Conservation (phyloP, 2,888 invertebrate genomes). For the Pollenia labialis region DNA sequence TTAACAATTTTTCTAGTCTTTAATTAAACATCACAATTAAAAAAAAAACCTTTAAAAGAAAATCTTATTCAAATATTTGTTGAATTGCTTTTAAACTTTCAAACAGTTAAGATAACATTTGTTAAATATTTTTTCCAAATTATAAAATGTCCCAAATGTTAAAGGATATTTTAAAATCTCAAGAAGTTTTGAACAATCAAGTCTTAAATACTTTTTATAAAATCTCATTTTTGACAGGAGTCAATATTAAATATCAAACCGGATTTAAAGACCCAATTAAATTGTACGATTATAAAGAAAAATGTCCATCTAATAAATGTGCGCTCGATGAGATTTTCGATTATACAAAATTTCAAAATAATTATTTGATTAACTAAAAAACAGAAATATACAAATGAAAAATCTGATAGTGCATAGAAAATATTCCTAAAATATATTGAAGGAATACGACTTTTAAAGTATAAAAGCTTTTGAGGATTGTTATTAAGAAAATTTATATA, state of each 20-base stretch:
- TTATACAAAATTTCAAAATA: too few species aligned
- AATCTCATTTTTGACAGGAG: conserved; percentile 63
- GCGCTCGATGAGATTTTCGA: too few species aligned
- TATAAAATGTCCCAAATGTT: conserved; percentile 56
- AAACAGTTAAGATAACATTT: not conserved
- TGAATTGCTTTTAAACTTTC: not conserved
- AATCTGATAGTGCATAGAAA: too few species aligned
- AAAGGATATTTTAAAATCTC: conserved; percentile 40
- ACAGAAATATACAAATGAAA: too few species aligned
- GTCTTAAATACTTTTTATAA: conserved; percentile 54
- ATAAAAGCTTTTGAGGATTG: too few species aligned
- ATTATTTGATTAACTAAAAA: not conserved
- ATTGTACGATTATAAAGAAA: conserved; percentile 41
- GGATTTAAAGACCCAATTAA: conserved; percentile 63
- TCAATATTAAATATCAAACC: conserved; percentile 58
- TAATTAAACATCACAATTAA: conserved; percentile 36
- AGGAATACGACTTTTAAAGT: too few species aligned
- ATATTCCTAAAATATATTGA: too few species aligned
- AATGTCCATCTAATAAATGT: too few species aligned
- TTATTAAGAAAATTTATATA: too few species aligned
- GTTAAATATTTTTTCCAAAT: not conserved
- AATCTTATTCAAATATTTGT: not conserved
- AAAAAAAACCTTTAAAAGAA: conserved; percentile 1
- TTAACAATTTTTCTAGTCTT: not conserved
- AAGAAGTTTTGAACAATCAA: conserved; percentile 46